These are phyloP conservation scores for Heterohyrax brucei DNA, from an alignment of 2,797 vertebrate genomes.

Conservation along the genomic window DNA sequence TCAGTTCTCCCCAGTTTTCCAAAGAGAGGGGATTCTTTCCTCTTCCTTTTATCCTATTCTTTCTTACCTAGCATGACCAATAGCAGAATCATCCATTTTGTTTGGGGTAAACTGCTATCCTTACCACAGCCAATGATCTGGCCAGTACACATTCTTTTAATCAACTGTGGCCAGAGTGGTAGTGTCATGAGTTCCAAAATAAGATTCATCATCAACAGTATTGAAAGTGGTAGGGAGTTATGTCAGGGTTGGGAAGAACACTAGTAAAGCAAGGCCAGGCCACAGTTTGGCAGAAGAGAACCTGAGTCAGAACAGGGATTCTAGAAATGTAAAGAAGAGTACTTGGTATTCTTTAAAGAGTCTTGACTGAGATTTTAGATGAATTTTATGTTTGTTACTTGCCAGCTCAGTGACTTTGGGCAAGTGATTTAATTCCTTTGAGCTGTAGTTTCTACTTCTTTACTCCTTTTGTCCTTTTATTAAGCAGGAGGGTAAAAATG, in stretches of 20 bases:
- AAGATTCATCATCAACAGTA: background rate
- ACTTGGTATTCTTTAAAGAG: background rate
- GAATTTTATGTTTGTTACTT: conserved; percentile 26
- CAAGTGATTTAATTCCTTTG: conserved; percentile 24
- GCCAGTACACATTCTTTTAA: background rate
- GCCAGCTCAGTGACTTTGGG: background rate
- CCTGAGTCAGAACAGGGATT: background rate
- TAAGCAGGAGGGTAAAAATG: background rate
- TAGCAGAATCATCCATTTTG: background rate
- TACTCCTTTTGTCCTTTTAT: background rate
- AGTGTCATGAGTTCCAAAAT: background rate
- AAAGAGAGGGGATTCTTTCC: background rate
- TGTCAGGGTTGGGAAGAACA: background rate
- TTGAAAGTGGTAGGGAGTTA: background rate
- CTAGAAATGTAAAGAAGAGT: background rate
- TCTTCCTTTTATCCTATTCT: background rate
- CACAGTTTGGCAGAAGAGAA: background rate
- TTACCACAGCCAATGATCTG: background rate
- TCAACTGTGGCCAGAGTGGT: background rate
- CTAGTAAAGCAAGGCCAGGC: background rate
- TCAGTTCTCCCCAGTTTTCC: background rate
- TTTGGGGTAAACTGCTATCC: background rate
- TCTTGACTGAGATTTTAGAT: background rate
- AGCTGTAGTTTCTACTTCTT: conserved; percentile 5
- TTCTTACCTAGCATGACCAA: background rate